Evolutionary conservation across 2,888 invertebrate genomes (phyloP), one percentile per base, ranked within the genome.

Genomic region (Amblyteles armatorius): DNA sequence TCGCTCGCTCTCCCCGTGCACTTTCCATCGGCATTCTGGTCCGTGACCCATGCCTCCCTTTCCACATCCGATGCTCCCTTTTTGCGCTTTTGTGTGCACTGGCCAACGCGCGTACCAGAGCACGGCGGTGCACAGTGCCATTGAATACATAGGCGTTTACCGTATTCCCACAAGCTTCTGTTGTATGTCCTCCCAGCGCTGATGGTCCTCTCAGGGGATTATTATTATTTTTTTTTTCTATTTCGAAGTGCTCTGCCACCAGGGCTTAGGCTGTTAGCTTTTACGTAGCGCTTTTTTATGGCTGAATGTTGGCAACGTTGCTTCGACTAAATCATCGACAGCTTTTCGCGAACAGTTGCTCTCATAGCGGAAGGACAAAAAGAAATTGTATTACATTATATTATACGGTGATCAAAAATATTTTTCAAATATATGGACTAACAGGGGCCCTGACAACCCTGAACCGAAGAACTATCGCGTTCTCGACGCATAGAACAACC

Each of bases 51-150:
- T 92, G 89, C 90, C 26, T 5, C 29, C 88, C 86, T 71, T 65
- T 88, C 90, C 89, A 90, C 90, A 90, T 92, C 90, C 91, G 91
- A 90, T 90, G 90, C 90, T 90, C 87, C 87, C 87, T 78, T 86
- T 89, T 89, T 90, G 88, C 90, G 89, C 91, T 91, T 90, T 90
- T 90, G 72, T 74, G 40, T 33, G 44, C 63, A 40, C 22, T 19
- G 26, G 22, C n/a, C 60, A 72, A 19, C 79, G 33, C 36, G 71
- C 65, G 29, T 16, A 33, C 72, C 52, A 29, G 36, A 65, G 55
- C 52, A 55, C 36, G 13, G 50, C 57, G 52, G 74, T 60, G 22
- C 16, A 29, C 60, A 16, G 60, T 26, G 29, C 55, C 22, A 22
- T 55, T 22, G 19, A 55, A 55, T 22, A 55, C 22, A 11, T 9